phyloP scores from a whole-genome alignment of 2,113 vertebrate genomes.

The Nycticebus coucang region DNA sequence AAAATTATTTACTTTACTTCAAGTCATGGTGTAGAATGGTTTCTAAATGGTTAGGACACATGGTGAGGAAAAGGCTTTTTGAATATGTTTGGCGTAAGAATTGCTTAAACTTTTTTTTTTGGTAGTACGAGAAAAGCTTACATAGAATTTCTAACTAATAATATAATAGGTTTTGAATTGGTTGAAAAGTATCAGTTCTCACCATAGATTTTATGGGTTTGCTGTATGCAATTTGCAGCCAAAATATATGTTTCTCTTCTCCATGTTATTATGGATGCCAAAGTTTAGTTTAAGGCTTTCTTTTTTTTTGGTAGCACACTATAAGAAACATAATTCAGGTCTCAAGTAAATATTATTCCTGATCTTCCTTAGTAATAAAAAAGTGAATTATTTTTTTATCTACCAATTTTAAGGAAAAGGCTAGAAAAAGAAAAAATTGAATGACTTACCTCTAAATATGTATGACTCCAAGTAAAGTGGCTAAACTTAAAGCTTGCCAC shows the following conservation, averaged over 20 bases:
- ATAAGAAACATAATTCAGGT: constrained; percentile 69
- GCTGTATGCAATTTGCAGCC: constrained; percentile 69
- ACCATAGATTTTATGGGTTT: constrained; percentile 79
- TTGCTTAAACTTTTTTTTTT: constrained; percentile 2
- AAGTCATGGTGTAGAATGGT: background rate
- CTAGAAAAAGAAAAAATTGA: constrained; percentile 44
- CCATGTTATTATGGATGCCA: constrained; percentile 51
- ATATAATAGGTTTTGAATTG: background rate
- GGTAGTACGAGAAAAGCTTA: constrained; percentile 37
- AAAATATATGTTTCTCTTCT: constrained; percentile 67
- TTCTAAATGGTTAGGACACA: constrained; percentile 22
- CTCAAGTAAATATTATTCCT: constrained; percentile 52
- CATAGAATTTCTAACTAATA: constrained; percentile 10
- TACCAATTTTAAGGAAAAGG: constrained; percentile 33
- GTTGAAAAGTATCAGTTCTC: constrained; percentile 78
- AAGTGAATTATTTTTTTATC: constrained; percentile 62
- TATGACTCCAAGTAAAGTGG: constrained; percentile 32
- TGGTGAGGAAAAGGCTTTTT: constrained; percentile 4
- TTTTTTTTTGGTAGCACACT: constrained; percentile 58
- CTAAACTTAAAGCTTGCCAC: constrained; percentile 42
- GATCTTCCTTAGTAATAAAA: constrained; percentile 67
- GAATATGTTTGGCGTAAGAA: constrained; percentile 5
- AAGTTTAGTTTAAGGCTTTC: constrained; percentile 72
- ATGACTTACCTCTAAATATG: constrained; percentile 64
- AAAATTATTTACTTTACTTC: constrained; percentile 46